Evolutionary conservation across 2,797 vertebrate species (phyloP).

Genomic region (Ptychobarbus kaznakovi): DNA sequence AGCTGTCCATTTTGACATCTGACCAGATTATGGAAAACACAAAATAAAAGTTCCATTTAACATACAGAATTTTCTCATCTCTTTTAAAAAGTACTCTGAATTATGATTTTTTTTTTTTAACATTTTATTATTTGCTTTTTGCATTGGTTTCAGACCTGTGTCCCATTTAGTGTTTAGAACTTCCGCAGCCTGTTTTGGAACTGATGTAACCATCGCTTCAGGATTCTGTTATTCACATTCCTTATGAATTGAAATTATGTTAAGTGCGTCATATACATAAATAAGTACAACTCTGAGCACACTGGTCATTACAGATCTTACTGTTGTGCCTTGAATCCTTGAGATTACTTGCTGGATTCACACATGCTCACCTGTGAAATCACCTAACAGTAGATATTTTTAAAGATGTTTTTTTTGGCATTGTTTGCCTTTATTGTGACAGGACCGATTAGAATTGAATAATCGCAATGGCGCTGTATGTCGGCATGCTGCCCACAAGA

Average conservation of each 20-base stretch:
- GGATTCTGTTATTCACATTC: background rate
- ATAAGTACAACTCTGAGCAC: background rate
- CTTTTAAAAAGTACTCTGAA: background rate
- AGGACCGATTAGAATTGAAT: too few relatives aligned
- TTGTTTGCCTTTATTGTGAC: too few relatives aligned
- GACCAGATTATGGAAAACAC: background rate
- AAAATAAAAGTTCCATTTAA: background rate
- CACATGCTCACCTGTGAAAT: background rate
- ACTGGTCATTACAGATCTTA: background rate
- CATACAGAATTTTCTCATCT: background rate
- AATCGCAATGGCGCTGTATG: too few relatives aligned
- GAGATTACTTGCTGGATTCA: background rate
- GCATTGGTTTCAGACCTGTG: background rate
- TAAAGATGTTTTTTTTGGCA: too few relatives aligned
- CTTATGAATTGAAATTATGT: background rate
- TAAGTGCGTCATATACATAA: background rate
- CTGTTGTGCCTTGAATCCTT: background rate
- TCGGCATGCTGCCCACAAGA: too few relatives aligned
- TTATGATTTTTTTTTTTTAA: too few relatives aligned
- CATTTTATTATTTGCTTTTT: background rate
- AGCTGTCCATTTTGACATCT: background rate
- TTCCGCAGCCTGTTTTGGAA: background rate
- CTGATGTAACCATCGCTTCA: background rate
- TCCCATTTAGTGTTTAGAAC: background rate
- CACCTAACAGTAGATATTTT: background rate